phyloP scores from a whole-genome alignment of 37 sponge, comb jelly and placozoan species.

The Chondrosia reniformis region DNA sequence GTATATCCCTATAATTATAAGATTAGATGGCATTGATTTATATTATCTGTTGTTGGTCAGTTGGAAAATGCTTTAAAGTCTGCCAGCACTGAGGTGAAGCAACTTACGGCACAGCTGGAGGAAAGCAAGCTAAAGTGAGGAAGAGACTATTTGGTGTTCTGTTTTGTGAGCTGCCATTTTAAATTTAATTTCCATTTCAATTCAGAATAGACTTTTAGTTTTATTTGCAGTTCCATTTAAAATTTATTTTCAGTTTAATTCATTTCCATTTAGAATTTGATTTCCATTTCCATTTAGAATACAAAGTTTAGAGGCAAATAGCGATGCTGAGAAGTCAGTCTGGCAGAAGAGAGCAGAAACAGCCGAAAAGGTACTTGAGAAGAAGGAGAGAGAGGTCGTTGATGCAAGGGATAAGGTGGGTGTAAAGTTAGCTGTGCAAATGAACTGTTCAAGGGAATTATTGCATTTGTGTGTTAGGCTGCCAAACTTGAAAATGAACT shows the following conservation, averaged over 20 bases:
- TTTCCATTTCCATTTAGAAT: background rate
- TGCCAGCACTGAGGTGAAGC: background rate
- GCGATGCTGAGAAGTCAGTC: background rate
- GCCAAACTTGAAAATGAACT: background rate
- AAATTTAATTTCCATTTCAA: background rate
- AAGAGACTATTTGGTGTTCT: background rate
- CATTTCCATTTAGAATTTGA: too few species aligned
- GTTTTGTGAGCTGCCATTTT: background rate
- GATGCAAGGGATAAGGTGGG: constrained; percentile 9
- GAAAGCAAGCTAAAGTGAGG: background rate
- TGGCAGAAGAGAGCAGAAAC: constrained; percentile 21
- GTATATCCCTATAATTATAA: background rate
- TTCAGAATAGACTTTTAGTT: background rate
- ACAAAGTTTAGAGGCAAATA: background rate
- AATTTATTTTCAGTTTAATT: too few species aligned
- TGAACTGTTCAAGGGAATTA: too few species aligned
- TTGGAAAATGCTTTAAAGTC: background rate
- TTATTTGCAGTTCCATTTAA: too few species aligned
- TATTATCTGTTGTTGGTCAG: background rate
- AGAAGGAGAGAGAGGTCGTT: constrained; percentile 12
- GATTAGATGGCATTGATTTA: background rate
- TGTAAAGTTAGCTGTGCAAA: background rate
- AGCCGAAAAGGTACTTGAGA: background rate
- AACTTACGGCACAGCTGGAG: background rate
- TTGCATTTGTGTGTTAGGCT: too few species aligned